Percentiles rank a stretch among this genome's conserved stretches.
Conservation (phyloP, 2,797 vertebrate species). For the Rhadinocentrus ornatus region DNA sequence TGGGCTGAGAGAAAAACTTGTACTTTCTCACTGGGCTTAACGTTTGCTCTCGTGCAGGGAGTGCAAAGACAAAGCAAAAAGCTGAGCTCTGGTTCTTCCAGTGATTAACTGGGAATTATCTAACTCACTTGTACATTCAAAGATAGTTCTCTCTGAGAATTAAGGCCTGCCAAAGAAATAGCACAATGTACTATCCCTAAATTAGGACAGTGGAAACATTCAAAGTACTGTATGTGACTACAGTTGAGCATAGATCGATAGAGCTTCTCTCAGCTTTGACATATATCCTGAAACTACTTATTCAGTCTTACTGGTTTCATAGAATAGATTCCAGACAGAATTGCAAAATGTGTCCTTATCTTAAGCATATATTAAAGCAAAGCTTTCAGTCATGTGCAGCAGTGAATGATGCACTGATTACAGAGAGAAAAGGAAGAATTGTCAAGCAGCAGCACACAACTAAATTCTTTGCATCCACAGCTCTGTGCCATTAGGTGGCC, state of each 20-base stretch:
- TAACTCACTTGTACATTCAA: constrained; percentile 22
- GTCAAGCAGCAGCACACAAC: constrained; percentile 25
- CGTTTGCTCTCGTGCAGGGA: constrained; percentile 18
- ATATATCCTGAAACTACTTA: background rate
- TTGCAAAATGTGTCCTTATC: background rate
- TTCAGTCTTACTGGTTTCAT: background rate
- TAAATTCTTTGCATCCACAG: constrained; percentile 18
- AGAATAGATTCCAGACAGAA: background rate
- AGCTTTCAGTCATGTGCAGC: constrained; percentile 6
- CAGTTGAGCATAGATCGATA: too few species aligned
- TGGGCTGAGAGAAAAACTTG: constrained; percentile 40
- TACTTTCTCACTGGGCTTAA: constrained; percentile 16
- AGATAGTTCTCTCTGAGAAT: constrained; percentile 21
- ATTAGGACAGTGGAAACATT: background rate
- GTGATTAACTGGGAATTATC: constrained; percentile 33
- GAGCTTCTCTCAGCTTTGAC: background rate
- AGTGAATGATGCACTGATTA: constrained; percentile 33
- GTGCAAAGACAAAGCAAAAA: constrained; percentile 15
- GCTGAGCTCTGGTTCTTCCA: constrained; percentile 49
- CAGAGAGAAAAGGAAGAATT: constrained; percentile 24
- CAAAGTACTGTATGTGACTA: background rate
- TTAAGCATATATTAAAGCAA: background rate
- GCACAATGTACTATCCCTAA: background rate
- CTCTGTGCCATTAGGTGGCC: constrained; percentile 21
- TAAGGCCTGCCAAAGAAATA: background rate